These are phyloP conservation scores for Drosophila dunni DNA, from an alignment of 1,140 invertebrate genomes.

Conservation along the genomic window DNA sequence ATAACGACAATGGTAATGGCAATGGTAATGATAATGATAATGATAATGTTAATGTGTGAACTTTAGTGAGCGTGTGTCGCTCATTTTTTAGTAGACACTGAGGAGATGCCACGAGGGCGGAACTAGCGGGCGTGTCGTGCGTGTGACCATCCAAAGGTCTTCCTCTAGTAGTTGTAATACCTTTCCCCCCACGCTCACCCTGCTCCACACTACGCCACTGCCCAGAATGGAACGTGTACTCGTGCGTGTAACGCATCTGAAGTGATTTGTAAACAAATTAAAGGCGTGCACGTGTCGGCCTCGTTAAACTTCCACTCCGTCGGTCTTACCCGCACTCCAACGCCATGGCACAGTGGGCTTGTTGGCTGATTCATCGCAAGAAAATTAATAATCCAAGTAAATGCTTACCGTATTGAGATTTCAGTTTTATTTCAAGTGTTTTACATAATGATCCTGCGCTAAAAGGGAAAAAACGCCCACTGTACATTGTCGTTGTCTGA, in stretches of 20 bases:
- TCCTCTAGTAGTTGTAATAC: neutral
- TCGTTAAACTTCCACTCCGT: constrained; percentile 68
- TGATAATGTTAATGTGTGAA: constrained; percentile 25
- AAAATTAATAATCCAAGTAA: too few species aligned
- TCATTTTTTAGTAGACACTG: constrained; percentile 64
- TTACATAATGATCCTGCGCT: neutral
- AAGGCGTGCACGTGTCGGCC: constrained; percentile 80
- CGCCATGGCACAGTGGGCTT: neutral
- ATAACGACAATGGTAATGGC: constrained; percentile 37
- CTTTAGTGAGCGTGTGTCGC: constrained; percentile 43
- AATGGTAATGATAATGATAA: constrained; percentile 21
- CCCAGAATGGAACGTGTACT: constrained; percentile 46
- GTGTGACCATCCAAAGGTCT: constrained; percentile 38
- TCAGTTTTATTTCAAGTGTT: neutral
- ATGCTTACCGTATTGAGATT: too few species aligned
- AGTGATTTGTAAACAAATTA: constrained; percentile 84
- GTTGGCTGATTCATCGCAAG: neutral
- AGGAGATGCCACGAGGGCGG: neutral
- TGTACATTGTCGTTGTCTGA: constrained; percentile 26
- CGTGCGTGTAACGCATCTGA: constrained; percentile 82
- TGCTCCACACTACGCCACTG: neutral
- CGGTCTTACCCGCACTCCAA: constrained; percentile 11
- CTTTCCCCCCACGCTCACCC: neutral
- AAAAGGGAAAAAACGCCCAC: neutral
- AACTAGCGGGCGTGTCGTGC: constrained; percentile 45